Evolutionary conservation across 1,140 invertebrate species (phyloP).

Genomic region (Ceratina japonica): DNA sequence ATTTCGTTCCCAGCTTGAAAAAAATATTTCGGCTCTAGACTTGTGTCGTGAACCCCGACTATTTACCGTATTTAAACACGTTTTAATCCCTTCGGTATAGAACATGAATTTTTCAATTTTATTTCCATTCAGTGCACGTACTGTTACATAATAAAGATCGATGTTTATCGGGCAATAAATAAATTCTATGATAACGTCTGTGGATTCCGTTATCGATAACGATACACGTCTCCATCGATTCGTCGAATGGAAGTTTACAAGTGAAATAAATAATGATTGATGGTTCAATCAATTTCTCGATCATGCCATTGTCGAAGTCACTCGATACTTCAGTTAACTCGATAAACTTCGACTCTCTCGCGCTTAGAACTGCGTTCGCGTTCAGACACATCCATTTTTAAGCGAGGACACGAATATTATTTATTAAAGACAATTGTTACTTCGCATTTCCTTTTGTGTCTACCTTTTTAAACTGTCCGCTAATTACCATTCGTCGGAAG

Average conservation of each 20-base stretch:
- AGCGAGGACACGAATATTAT: no score
- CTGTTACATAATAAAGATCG: not conserved
- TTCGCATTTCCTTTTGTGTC: not conserved
- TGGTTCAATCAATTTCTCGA: not conserved
- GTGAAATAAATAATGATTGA: constrained; percentile 9
- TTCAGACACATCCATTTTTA: no score
- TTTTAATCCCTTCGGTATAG: no score
- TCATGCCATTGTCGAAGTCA: no score
- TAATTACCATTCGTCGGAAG: constrained; percentile 12
- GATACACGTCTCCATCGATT: constrained; percentile 21
- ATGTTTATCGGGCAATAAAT: constrained; percentile 33
- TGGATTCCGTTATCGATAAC: constrained; percentile 45
- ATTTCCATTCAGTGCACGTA: not conserved
- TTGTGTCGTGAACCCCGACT: no score
- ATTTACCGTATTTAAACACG: no score
- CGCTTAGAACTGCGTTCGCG: no score
- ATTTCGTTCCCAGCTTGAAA: no score
- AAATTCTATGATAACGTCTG: constrained; percentile 50
- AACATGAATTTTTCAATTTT: not conserved
- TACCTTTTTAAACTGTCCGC: not conserved
- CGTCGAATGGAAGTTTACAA: constrained; percentile 2
- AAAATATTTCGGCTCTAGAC: no score
- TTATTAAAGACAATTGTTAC: not conserved
- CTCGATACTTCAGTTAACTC: not conserved
- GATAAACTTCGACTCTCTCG: not conserved